A percentile compares a stretch with the other conserved stretches of the same genome.
These are phyloP conservation scores for Andricus grossulariae DNA, from an alignment of 1,140 invertebrate genomes.

Conservation along the genomic window DNA sequence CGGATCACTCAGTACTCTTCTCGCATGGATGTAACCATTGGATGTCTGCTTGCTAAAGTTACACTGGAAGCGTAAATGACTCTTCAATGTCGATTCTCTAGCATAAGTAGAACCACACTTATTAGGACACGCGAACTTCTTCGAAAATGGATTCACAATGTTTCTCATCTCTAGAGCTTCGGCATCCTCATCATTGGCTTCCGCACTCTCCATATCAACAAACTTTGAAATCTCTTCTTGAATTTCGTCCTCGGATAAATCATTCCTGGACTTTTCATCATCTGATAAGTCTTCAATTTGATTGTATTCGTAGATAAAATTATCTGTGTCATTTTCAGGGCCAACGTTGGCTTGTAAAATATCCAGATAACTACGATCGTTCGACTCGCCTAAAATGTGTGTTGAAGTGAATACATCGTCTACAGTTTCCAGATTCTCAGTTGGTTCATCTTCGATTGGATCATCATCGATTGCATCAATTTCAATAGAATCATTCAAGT, in stretches of 20 bases:
- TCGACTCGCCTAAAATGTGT: neutral
- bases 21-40: constrained; percentile 57
- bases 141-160: neutral
- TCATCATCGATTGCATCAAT: too few relatives aligned
- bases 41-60: constrained; percentile 52
- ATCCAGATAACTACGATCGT: neutral
- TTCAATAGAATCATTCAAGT: too few relatives aligned
- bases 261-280: neutral
- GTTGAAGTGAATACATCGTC: too few relatives aligned
- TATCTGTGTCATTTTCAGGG: neutral
- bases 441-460: too few relatives aligned
- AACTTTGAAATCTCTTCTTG: neutral
- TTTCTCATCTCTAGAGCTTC: neutral
- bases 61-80: constrained; percentile 67
- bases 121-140: neutral
- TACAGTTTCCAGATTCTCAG: too few relatives aligned
- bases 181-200: neutral
- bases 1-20: constrained; percentile 36
- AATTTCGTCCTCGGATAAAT: neutral
- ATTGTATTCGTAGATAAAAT: too few relatives aligned
- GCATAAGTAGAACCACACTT: neutral
- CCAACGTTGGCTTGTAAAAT: neutral
- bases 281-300: neutral
- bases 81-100: neutral
- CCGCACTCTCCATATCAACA: neutral